These are phyloP conservation scores for Drosophila fungiperda DNA, from an alignment of 2,888 invertebrate genomes.

Conservation along the genomic window DNA sequence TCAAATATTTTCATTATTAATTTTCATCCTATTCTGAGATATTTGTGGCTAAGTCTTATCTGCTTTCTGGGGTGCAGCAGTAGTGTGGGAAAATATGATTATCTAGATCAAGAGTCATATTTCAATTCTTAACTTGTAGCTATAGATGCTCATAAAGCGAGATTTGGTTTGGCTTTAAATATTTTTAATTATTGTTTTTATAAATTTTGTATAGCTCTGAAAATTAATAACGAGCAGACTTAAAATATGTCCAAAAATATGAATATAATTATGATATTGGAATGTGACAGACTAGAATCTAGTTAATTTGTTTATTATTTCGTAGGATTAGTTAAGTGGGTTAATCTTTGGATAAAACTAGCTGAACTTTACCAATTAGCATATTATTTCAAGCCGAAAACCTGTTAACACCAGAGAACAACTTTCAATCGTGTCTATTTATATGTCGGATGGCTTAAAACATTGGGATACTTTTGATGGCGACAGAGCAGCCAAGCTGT, in stretches of 20 bases:
- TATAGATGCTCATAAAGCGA: background rate
- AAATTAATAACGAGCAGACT: too few relatives aligned
- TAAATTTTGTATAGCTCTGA: too few relatives aligned
- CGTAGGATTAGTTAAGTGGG: background rate
- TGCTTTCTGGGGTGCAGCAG: background rate
- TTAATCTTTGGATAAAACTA: background rate
- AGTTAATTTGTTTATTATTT: background rate
- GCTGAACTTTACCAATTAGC: background rate
- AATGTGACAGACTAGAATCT: background rate
- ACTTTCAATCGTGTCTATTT: conserved; percentile 3
- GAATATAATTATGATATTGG: too few relatives aligned
- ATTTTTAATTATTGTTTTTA: background rate
- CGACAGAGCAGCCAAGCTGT: background rate
- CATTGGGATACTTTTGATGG: background rate
- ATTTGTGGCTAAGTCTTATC: background rate
- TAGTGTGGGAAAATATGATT: conserved; percentile 1
- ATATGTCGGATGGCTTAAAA: conserved; percentile 6
- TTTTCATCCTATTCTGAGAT: background rate
- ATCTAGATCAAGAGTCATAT: background rate
- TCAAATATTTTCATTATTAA: background rate
- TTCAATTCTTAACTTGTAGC: background rate
- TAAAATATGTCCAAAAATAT: too few relatives aligned
- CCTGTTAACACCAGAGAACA: conserved; percentile 4
- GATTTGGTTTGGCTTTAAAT: background rate
- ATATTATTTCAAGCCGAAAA: conserved; percentile 12